These are phyloP conservation scores for Asteroscopus sphinx DNA, from an alignment of 2,888 invertebrate genomes.

Conservation along the genomic window DNA sequence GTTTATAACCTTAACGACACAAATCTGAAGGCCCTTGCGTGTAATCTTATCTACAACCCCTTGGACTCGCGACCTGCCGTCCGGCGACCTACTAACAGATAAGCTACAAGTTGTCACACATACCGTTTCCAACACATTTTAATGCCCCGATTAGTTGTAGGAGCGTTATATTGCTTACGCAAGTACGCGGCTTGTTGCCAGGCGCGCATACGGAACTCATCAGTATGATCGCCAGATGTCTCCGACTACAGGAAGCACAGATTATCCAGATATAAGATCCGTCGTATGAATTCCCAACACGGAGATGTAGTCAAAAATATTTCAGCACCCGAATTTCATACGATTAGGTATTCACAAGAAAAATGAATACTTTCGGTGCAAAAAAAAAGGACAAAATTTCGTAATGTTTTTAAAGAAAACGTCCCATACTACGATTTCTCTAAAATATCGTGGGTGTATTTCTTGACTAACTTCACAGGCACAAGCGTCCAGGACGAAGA, in stretches of 20 bases:
- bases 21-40: conserved; percentile 21
- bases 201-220: neutral
- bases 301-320: neutral
- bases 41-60: conserved; percentile 34
- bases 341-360: neutral
- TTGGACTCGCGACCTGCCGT: conserved; percentile 32
- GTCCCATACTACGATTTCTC: too few species aligned
- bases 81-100: conserved; percentile 13
- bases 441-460: too few species aligned
- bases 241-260: conserved; percentile 20
- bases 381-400: conserved; percentile 18
- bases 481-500: too few species aligned
- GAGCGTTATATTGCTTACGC: too few species aligned
- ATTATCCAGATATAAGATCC: conserved; percentile 11
- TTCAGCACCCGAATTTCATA: conserved; percentile 1
- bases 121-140: neutral
- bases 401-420: too few species aligned
- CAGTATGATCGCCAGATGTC: conserved; percentile 30
- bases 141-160: too few species aligned
- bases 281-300: neutral
- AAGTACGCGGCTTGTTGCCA: neutral
- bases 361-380: neutral
- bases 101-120: conserved; percentile 21
- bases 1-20: neutral
- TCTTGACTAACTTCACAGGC: too few species aligned